Percentiles rank a stretch among this genome's conserved stretches.
phyloP scores from a whole-genome alignment of 2,888 invertebrate genomes.

The Drosophila affinis region DNA sequence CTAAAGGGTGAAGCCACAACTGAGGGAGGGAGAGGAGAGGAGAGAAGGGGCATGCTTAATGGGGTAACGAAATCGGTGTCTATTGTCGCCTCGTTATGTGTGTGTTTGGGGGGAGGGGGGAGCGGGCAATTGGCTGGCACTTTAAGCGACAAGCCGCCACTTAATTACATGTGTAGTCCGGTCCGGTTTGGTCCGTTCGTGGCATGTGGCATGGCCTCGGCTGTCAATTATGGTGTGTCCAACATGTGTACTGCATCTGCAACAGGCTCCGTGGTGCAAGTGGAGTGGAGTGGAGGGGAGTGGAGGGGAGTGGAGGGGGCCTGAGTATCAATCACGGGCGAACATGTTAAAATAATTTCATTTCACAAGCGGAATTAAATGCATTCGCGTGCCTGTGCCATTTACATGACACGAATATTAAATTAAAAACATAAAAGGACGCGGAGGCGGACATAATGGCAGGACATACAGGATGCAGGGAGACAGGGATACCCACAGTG shows the following conservation, averaged over 20 bases:
- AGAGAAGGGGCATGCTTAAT: too few relatives aligned
- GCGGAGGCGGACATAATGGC: constrained; percentile 8
- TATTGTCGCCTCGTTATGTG: constrained; percentile 36
- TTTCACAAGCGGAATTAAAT: constrained; percentile 72
- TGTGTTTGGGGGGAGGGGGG: background rate
- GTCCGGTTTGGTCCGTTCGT: constrained; percentile 32
- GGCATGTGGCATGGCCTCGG: constrained; percentile 53
- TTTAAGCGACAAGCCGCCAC: constrained; percentile 64
- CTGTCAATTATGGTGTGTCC: constrained; percentile 72
- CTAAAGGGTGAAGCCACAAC: background rate
- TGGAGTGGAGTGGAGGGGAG: background rate
- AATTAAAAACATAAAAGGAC: constrained; percentile 76
- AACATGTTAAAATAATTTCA: constrained; percentile 70
- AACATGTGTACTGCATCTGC: constrained; percentile 51
- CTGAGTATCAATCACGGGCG: constrained; percentile 69
- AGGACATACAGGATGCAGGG: constrained; percentile 11
- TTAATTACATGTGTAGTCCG: constrained; percentile 67
- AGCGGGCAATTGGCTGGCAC: constrained; percentile 56
- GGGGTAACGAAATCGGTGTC: constrained; percentile 5
- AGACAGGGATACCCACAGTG: constrained; percentile 7
- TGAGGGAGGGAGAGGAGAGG: too few relatives aligned
- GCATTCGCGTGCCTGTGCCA: constrained; percentile 65
- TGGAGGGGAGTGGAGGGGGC: too few relatives aligned
- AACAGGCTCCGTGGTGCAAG: background rate
- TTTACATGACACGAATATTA: constrained; percentile 78